A percentile compares a stretch with the other conserved stretches of the same genome.
Conservation (phyloP, 2,113 vertebrate species). For the Toxotes jaculatrix region DNA sequence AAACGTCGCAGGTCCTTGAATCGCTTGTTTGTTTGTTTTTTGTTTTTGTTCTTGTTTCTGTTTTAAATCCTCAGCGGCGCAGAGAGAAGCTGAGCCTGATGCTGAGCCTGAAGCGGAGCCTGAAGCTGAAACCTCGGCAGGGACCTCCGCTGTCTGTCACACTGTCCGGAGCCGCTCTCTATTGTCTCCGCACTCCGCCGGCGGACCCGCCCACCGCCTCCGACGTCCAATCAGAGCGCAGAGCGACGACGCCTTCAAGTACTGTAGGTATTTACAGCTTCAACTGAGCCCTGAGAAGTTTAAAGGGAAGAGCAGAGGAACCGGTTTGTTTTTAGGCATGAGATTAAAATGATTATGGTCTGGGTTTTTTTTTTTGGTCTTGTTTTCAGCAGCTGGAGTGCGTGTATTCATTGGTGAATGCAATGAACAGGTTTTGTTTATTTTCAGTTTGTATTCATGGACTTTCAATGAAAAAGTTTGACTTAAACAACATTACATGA, state of each 20-base stretch:
- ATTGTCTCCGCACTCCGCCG: conserved; percentile 69
- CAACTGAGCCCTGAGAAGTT: no score
- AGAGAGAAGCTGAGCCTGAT: not conserved
- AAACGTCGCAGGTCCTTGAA: not conserved
- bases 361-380: no score
- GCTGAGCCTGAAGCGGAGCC: not conserved
- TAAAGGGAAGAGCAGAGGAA: no score
- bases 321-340: no score
- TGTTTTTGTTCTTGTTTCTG: not conserved
- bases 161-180: conserved; percentile 49
- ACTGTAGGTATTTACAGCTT: not conserved
- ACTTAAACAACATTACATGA: no score
- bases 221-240: conserved; percentile 59
- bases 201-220: conserved; percentile 48
- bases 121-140: not conserved
- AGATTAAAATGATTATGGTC: no score
- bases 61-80: not conserved
- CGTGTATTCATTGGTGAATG: no score
- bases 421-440: no score
- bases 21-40: not conserved
- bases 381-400: no score
- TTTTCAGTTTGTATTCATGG: no score
- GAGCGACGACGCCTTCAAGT: conserved; percentile 30
- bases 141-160: conserved; percentile 5
- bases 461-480: no score